phyloP scores from a whole-genome alignment of 1,140 invertebrate genomes.

The Drosophila chauvacae region DNA sequence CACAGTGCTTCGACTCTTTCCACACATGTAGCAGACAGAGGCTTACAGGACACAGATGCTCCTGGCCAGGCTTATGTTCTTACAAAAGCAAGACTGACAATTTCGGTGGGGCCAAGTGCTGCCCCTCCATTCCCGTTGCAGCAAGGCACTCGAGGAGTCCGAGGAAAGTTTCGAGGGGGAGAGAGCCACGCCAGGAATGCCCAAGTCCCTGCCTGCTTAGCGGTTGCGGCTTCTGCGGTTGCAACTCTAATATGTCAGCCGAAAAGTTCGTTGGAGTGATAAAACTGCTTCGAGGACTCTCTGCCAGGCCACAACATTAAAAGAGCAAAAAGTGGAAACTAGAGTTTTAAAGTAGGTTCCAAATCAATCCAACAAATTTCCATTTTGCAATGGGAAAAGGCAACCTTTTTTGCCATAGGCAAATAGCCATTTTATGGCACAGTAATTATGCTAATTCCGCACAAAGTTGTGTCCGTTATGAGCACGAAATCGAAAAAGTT shows the following conservation, averaged over 20 bases:
- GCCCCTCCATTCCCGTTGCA: conserved; percentile 37
- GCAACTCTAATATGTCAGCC: conserved; percentile 75
- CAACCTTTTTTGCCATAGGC: conserved; percentile 51
- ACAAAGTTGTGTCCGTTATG: conserved; percentile 71
- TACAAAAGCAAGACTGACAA: conserved; percentile 69
- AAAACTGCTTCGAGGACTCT: conserved; percentile 62
- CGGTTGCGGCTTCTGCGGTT: conserved; percentile 65
- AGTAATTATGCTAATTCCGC: conserved; percentile 79
- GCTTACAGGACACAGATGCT: conserved; percentile 60
- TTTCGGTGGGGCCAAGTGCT: conserved; percentile 58
- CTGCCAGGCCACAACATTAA: conserved; percentile 36
- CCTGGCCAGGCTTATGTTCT: conserved; percentile 71
- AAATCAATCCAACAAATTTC: conserved; percentile 44
- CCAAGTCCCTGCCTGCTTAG: conserved; percentile 57
- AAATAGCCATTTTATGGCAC: conserved; percentile 68
- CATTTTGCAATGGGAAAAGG: conserved; percentile 13
- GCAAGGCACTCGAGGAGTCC: conserved; percentile 32
- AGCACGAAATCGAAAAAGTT: conserved; percentile 81
- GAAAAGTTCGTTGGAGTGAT: conserved; percentile 63
- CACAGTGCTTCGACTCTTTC: conserved; percentile 7
- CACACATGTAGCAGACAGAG: conserved; percentile 20
- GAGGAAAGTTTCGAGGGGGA: background rate
- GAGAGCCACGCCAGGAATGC: conserved; percentile 9
- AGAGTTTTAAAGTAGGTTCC: conserved; percentile 11
- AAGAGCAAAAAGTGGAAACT: conserved; percentile 16